Evolutionary conservation across 2,113 vertebrate species (phyloP).

Genomic region (Chrysemys picta): DNA sequence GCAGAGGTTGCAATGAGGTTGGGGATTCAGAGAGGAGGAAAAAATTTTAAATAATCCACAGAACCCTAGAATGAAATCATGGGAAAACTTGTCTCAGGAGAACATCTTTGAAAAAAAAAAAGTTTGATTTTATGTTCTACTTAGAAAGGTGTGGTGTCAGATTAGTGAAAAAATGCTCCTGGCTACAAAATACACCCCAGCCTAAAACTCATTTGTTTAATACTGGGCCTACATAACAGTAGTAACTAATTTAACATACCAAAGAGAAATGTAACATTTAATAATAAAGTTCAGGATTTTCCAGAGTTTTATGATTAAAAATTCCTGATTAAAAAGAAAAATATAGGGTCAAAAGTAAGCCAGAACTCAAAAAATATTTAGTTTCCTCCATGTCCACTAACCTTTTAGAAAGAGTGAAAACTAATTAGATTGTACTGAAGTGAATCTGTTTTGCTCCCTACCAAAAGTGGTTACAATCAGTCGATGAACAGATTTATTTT

Average conservation of each 20-base stretch:
- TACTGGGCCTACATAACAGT: not conserved
- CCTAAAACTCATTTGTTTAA: not conserved
- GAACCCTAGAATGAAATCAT: not conserved
- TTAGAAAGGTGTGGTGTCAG: not conserved
- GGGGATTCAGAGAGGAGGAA: not conserved
- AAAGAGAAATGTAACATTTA: not conserved
- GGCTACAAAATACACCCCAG: not conserved
- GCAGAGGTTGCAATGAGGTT: not conserved
- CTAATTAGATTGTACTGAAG: not conserved
- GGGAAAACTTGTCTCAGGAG: not conserved
- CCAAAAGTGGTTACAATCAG: not conserved
- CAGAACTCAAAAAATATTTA: not conserved
- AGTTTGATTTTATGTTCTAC: not conserved
- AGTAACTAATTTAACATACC: not conserved
- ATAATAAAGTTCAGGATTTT: not conserved
- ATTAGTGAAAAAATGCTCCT: not conserved
- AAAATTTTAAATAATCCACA: not conserved
- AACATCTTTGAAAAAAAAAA: not conserved
- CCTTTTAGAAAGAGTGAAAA: not conserved
- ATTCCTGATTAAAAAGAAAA: not conserved
- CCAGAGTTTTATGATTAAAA: not conserved
- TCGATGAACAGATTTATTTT: not conserved
- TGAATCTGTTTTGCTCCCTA: not conserved
- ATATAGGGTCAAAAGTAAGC: not conserved
- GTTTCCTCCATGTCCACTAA: not conserved